These are phyloP conservation scores for Ceratoteleas bidentatus DNA, from an alignment of 1,140 invertebrate species.

Conservation along the genomic window DNA sequence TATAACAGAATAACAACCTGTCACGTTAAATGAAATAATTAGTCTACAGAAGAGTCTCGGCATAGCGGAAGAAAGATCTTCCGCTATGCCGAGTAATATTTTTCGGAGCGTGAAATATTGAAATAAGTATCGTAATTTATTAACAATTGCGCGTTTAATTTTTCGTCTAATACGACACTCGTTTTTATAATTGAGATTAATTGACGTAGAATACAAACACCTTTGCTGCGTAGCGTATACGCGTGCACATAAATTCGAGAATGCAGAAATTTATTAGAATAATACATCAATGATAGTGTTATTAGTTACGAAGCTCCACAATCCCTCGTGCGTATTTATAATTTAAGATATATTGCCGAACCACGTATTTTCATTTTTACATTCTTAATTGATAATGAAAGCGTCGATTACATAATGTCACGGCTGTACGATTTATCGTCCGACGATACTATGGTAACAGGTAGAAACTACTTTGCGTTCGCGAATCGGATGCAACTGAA, in stretches of 20 bases:
- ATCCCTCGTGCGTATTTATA: conserved; percentile 24
- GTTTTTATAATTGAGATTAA: conserved; percentile 27
- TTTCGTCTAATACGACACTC: not conserved
- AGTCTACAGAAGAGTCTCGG: too few species aligned
- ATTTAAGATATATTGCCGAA: conserved; percentile 32
- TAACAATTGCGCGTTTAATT: not conserved
- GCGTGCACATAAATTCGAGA: conserved; percentile 22
- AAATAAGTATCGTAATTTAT: too few species aligned
- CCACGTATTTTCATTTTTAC: conserved; percentile 29
- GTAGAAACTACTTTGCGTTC: not conserved
- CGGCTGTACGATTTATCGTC: conserved; percentile 11
- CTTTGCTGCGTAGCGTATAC: not conserved
- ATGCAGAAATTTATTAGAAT: conserved; percentile 36
- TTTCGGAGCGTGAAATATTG: too few species aligned
- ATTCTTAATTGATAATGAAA: conserved; percentile 41
- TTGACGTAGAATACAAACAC: not conserved
- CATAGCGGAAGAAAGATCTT: too few species aligned
- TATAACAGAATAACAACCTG: too few species aligned
- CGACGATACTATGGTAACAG: conserved; percentile 9
- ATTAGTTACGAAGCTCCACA: conserved; percentile 22
- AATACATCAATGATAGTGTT: conserved; percentile 34
- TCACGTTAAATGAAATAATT: too few species aligned
- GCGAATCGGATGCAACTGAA: too few species aligned
- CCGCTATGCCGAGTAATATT: too few species aligned
- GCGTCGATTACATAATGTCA: conserved; percentile 18